Percentiles rank a stretch among this genome's conserved stretches.
Evolutionary conservation across 2,888 invertebrate species (phyloP).

Genomic region (Clitarchus hookeri): DNA sequence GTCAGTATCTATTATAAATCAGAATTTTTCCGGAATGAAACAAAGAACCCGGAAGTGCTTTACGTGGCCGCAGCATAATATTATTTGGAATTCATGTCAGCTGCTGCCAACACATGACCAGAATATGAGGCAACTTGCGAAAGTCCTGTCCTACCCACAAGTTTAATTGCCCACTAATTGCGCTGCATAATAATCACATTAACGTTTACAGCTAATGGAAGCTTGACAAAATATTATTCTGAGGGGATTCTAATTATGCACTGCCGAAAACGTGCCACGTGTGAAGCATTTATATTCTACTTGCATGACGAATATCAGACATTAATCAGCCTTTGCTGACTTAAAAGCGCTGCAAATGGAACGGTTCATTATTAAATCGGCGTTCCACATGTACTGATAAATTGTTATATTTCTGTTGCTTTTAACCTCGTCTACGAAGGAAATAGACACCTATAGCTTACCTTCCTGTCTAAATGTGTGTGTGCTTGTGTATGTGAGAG

Average conservation of each 20-base stretch:
- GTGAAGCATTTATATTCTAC: neutral
- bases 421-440: too few relatives aligned
- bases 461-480: too few relatives aligned
- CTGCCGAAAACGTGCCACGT: neutral
- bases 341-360: too few relatives aligned
- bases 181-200: slow-evolving; percentile 8
- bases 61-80: neutral
- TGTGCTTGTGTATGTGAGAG: too few relatives aligned
- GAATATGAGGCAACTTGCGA: neutral
- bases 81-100: neutral
- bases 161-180: neutral
- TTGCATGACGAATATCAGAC: too few relatives aligned
- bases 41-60: neutral
- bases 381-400: too few relatives aligned
- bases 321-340: too few relatives aligned
- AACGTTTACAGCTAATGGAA: neutral
- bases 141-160: neutral
- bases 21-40: neutral
- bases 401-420: too few relatives aligned
- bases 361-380: too few relatives aligned
- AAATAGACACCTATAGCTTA: too few relatives aligned
- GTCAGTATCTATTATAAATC: too few relatives aligned
- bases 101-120: neutral
- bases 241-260: neutral
- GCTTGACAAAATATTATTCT: slow-evolving; percentile 4